Percentiles rank a stretch among this genome's conserved stretches.
Evolutionary conservation across 2,888 invertebrate genomes (phyloP).

Genomic region (Punctoribates punctum): DNA sequence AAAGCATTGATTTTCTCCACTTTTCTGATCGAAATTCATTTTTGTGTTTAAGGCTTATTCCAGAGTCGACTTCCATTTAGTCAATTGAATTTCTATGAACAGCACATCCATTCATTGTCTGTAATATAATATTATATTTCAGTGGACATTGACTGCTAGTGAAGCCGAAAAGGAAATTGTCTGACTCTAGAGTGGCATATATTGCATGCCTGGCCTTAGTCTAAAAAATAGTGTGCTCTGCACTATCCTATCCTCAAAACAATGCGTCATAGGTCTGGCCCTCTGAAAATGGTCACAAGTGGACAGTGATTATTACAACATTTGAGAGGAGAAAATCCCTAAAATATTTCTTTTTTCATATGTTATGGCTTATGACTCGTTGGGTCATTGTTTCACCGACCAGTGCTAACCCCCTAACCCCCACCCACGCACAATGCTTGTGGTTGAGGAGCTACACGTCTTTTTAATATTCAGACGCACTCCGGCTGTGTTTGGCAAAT

Average conservation of each 20-base stretch:
- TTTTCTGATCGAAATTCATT: constrained; percentile 22
- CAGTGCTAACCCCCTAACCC: background rate
- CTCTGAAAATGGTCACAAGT: constrained; percentile 11
- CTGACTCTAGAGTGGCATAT: constrained; percentile 6
- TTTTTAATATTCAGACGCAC: constrained; percentile 1
- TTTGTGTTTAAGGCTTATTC: constrained; percentile 23
- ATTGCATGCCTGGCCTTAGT: background rate
- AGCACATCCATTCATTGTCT: constrained; percentile 24
- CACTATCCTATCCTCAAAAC: background rate
- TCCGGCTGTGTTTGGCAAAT: background rate
- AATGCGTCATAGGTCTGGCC: constrained; percentile 1
- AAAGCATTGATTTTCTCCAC: background rate
- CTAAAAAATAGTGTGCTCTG: background rate
- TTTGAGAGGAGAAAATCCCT: background rate
- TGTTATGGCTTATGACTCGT: constrained; percentile 4
- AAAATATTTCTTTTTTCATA: constrained; percentile 23
- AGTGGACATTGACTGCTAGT: constrained; percentile 26
- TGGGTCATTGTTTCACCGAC: constrained; percentile 8
- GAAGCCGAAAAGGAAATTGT: constrained; percentile 30
- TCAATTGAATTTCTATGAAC: constrained; percentile 20
- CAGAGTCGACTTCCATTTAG: constrained; percentile 5
- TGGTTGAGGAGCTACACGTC: background rate
- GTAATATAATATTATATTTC: constrained; percentile 27
- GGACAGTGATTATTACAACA: constrained; percentile 6
- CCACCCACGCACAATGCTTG: constrained; percentile 14